A percentile compares a stretch with the other conserved stretches of the same genome.
Conservation (phyloP, 1,140 invertebrate species). For the Anastrepha obliqua region DNA sequence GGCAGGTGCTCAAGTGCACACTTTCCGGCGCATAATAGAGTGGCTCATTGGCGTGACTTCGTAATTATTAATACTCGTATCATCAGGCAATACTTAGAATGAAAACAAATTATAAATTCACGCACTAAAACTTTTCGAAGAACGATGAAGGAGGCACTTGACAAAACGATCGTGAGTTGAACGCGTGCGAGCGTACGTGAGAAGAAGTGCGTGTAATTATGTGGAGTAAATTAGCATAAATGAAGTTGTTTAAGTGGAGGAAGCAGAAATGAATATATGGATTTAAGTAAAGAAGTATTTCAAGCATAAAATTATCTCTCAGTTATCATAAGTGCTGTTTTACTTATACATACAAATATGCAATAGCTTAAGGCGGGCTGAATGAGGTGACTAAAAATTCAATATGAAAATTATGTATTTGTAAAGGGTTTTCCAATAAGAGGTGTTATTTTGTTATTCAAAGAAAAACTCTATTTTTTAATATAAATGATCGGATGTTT, state of each 20-base stretch:
- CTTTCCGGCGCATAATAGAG: neutral
- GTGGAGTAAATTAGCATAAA: neutral
- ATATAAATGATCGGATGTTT: too few species aligned
- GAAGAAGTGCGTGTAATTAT: neutral
- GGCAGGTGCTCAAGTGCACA: slow-evolving; percentile 27
- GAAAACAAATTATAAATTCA: neutral
- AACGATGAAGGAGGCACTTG: slow-evolving; percentile 27
- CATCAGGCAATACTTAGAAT: slow-evolving; percentile 22
- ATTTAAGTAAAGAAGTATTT: neutral
- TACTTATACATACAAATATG: neutral
- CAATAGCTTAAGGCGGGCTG: neutral
- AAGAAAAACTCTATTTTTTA: too few species aligned
- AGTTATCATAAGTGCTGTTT: neutral
- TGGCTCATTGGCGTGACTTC: neutral
- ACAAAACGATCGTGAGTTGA: slow-evolving; percentile 35
- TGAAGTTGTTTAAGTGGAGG: neutral
- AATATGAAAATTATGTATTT: neutral
- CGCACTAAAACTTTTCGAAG: slow-evolving; percentile 11
- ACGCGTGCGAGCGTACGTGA: slow-evolving; percentile 16
- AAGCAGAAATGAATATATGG: neutral
- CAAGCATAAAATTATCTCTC: slow-evolving; percentile 9
- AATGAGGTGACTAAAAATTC: slow-evolving; percentile 5
- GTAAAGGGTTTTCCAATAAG: too few species aligned
- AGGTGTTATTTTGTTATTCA: too few species aligned
- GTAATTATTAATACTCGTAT: neutral